phyloP scores from a whole-genome alignment of 2,113 vertebrate species.

The Pagrus major region DNA sequence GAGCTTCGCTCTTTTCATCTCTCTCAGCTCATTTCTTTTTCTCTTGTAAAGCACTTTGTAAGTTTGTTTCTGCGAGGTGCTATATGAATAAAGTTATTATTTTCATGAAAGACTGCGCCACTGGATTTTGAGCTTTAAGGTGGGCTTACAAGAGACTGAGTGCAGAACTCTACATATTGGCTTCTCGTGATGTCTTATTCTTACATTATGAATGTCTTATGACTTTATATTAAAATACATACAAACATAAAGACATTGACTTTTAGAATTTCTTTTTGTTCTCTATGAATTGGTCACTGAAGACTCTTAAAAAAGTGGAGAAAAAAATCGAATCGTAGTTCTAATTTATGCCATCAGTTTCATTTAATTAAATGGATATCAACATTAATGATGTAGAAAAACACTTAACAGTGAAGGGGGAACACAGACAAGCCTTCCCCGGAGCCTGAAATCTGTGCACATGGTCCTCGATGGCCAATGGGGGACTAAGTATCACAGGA shows the following conservation, averaged over 20 bases:
- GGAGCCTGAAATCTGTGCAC: background rate
- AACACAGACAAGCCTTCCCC: background rate
- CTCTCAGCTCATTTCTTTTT: too few species aligned
- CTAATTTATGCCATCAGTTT: background rate
- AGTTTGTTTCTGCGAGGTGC: too few species aligned
- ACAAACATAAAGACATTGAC: background rate
- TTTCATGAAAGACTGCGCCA: background rate
- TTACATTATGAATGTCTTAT: too few species aligned
- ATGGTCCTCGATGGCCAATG: slow-evolving; percentile 11
- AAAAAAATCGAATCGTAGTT: background rate
- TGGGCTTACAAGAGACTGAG: background rate
- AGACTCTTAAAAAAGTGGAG: background rate
- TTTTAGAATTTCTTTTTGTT: background rate
- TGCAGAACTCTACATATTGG: background rate
- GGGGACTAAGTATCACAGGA: slow-evolving; percentile 42
- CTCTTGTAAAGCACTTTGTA: too few species aligned
- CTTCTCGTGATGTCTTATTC: background rate
- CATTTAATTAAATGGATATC: background rate
- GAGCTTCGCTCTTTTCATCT: background rate
- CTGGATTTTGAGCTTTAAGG: slow-evolving; percentile 3
- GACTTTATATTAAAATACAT: background rate
- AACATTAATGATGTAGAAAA: slow-evolving; percentile 8
- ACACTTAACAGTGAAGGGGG: background rate
- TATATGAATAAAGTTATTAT: too few species aligned
- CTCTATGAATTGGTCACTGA: background rate